Conservation (phyloP, 2,113 vertebrate species). For the Ammospiza caudacuta region DNA sequence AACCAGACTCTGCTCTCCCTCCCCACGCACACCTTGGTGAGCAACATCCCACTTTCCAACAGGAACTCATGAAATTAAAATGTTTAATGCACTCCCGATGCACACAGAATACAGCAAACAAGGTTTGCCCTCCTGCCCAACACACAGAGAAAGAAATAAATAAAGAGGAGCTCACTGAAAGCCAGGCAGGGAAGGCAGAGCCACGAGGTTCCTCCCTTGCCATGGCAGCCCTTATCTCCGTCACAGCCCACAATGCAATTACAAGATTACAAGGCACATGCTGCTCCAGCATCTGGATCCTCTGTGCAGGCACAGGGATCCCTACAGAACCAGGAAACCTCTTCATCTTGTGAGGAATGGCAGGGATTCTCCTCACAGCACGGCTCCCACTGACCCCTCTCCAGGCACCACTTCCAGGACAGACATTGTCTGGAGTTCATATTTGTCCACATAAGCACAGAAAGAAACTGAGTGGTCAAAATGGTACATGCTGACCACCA, state of each 20-base stretch:
- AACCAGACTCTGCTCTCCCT: not conserved
- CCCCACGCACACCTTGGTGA: accelerated
- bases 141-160: not conserved
- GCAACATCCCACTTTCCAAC: not conserved
- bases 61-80: not conserved
- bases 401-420: not conserved
- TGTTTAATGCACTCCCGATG: not conserved
- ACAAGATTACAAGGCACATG: constrained; percentile 51
- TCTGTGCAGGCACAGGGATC: not conserved
- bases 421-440: accelerated
- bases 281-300: constrained; percentile 45
- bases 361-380: not conserved
- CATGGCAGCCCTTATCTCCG: constrained; percentile 4
- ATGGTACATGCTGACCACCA: not conserved
- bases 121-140: not conserved
- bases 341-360: not conserved
- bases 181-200: not conserved
- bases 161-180: not conserved
- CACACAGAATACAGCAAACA: not conserved
- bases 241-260: constrained; percentile 46
- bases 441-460: not conserved
- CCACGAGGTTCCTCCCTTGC: not conserved
- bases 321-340: not conserved
- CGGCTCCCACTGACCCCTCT: not conserved
- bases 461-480: not conserved